These are phyloP conservation scores for Dendronephthya gigantea DNA, from an alignment of 64 coral and sea anemone genomes.

Conservation along the genomic window DNA sequence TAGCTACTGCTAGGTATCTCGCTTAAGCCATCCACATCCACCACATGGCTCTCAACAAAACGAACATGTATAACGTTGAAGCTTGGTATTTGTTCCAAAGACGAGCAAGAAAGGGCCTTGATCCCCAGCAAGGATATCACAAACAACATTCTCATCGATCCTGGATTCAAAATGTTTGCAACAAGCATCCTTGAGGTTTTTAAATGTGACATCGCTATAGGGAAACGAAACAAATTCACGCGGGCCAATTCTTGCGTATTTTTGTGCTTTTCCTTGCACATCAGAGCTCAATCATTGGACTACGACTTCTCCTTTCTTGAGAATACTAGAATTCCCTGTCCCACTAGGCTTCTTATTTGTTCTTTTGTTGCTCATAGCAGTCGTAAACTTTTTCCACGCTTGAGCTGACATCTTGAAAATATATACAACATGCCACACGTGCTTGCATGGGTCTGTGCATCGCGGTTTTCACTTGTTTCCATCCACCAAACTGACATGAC, in stretches of 20 bases:
- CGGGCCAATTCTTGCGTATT: slow-evolving; percentile 20
- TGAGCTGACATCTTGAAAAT: background rate
- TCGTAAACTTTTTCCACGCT: slow-evolving; percentile 6
- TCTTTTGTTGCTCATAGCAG: background rate
- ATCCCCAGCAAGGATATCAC: slow-evolving; percentile 27
- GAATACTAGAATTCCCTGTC: too few relatives aligned
- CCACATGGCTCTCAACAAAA: too few relatives aligned
- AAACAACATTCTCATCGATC: background rate
- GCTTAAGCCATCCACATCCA: background rate
- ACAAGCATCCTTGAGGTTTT: slow-evolving; percentile 28
- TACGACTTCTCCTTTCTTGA: too few relatives aligned
- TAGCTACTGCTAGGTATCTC: background rate
- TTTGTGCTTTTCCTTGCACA: slow-evolving; percentile 25
- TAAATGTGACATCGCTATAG: slow-evolving; percentile 28
- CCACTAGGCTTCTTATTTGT: background rate
- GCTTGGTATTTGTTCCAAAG: slow-evolving; percentile 24
- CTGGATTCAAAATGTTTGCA: slow-evolving; percentile 18
- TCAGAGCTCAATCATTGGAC: slow-evolving; percentile 18
- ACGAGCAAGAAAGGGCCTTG: slow-evolving; percentile 20
- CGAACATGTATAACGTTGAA: slow-evolving; percentile 15
- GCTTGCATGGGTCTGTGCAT: too few relatives aligned
- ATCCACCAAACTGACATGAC: too few relatives aligned
- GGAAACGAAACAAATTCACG: slow-evolving; percentile 26
- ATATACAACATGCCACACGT: too few relatives aligned
- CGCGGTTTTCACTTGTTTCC: too few relatives aligned